Conservation (phyloP, 30 jellyfish, hydroid and myxozoan species). For the Cassiopea xamachana region DNA sequence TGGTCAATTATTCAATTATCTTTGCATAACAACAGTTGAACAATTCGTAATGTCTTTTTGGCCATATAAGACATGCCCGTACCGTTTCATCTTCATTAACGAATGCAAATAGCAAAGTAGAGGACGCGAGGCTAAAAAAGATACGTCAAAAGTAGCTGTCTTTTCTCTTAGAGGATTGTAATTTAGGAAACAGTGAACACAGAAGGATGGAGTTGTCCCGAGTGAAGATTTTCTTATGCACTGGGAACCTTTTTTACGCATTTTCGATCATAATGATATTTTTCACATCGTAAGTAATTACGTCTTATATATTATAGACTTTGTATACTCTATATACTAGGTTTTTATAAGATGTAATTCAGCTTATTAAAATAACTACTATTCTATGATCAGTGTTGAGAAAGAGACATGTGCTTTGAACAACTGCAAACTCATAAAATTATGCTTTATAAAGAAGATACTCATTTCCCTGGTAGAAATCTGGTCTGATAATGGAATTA, state of each 20-base stretch:
- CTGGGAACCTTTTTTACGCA: not conserved
- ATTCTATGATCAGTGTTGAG: too few species aligned
- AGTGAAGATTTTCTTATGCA: not conserved
- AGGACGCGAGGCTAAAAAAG: not conserved
- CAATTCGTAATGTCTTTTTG: constrained; percentile 18
- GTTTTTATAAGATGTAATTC: too few species aligned
- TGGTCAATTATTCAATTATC: constrained; percentile 30
- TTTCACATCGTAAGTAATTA: not conserved
- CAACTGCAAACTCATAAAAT: too few species aligned
- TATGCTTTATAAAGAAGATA: too few species aligned
- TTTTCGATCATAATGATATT: not conserved
- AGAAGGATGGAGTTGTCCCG: not conserved
- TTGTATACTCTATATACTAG: too few species aligned
- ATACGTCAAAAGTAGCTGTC: not conserved
- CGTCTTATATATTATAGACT: not conserved
- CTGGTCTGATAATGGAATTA: too few species aligned
- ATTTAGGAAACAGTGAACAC: not conserved
- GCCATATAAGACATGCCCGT: constrained; percentile 55
- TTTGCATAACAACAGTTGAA: constrained; percentile 43
- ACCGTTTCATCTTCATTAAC: constrained; percentile 25
- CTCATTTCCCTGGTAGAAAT: too few species aligned
- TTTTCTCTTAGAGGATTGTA: not conserved
- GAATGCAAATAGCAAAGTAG: not conserved
- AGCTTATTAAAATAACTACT: too few species aligned
- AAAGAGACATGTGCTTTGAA: too few species aligned